These are phyloP conservation scores for Danio albolineatus DNA, from an alignment of 2,797 vertebrate genomes.

Conservation along the genomic window DNA sequence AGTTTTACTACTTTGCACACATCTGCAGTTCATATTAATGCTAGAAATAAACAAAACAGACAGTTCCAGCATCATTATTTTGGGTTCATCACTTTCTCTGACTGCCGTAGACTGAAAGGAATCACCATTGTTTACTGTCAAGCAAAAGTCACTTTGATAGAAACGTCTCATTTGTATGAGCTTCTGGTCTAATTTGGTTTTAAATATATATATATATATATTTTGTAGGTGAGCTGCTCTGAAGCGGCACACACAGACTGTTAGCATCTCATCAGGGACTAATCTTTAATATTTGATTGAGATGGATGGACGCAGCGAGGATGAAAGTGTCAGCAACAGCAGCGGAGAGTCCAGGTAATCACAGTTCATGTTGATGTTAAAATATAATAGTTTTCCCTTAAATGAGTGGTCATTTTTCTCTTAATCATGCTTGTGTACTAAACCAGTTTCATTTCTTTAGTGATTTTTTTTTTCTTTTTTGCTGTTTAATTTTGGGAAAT, in stretches of 20 bases:
- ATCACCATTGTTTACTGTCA: neutral
- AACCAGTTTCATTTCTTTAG: neutral
- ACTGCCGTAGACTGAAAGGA: neutral
- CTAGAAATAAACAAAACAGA: too few species aligned
- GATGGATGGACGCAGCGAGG: constrained; percentile 98
- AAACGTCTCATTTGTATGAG: neutral
- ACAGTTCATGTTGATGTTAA: neutral
- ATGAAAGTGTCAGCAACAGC: constrained; percentile 95
- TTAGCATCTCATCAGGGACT: constrained; percentile 43
- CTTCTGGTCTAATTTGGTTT: neutral
- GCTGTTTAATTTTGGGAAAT: too few species aligned
- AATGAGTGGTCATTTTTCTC: too few species aligned
- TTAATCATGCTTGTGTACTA: neutral
- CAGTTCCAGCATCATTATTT: neutral
- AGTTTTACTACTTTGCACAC: neutral
- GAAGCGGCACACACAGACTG: constrained; percentile 51
- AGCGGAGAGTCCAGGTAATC: constrained; percentile 93
- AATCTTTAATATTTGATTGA: constrained; percentile 72
- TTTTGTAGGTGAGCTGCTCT: constrained; percentile 65
- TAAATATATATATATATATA: neutral
- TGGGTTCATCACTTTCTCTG: neutral
- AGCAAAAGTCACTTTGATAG: neutral
- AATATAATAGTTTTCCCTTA: neutral
- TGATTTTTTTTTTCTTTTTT: too few species aligned
- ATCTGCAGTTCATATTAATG: too few species aligned